Base-by-base conservation (phyloP, 2,113 vertebrate genomes). In the Picathartes gymnocephalus region DNA sequence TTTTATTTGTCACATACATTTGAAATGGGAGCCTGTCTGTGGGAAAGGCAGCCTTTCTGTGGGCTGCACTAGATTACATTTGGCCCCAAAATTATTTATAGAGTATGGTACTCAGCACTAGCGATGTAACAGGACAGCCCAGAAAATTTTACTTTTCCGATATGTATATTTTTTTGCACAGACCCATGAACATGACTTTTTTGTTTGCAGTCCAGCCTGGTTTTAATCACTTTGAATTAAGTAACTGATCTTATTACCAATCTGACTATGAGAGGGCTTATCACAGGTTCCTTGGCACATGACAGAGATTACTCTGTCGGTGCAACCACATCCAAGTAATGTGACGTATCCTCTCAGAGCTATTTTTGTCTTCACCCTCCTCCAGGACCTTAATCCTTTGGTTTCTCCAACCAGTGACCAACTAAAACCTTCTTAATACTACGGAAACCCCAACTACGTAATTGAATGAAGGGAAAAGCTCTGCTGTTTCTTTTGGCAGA, bases 151-250 rank as follows among this genome's bases (percentile, higher is more conserved):
- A 10, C 19, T 87, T 94, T 73, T 56, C n/a, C 28, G 16, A 13
- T 28, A 17, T 2, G 2, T 65, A 7, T 64, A 13, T 12, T 48
- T 68, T 87, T 47, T 78, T 1, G 2, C 5, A 13, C 30, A 81
- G 47, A 39, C 39, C 14, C 33, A 27, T 1, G 3, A 62, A 48
- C 22, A 1, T 13, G 44, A 35, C 50, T 71, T 22, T 13, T 57
- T 94, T 93, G 77, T 68, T 92, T 82, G 73, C 62, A 62, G 54
- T 23, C 57, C 66, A 58, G 81, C 87, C 91, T 90, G 83, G 31
- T 61, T 96, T 96, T 95, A 95, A 95, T 95, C 85, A 73, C 70
- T 92, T 83, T 81, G 92, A 91, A 93, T 96, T 96, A 95, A 96
- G 96, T 90, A 96, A 82, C 81, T 86, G 95, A 96, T 97, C 95